Evolutionary conservation across 2,113 vertebrate species (phyloP), one percentile per base, ranked within the genome.

Genomic region (Heterotilapia buettikoferi): DNA sequence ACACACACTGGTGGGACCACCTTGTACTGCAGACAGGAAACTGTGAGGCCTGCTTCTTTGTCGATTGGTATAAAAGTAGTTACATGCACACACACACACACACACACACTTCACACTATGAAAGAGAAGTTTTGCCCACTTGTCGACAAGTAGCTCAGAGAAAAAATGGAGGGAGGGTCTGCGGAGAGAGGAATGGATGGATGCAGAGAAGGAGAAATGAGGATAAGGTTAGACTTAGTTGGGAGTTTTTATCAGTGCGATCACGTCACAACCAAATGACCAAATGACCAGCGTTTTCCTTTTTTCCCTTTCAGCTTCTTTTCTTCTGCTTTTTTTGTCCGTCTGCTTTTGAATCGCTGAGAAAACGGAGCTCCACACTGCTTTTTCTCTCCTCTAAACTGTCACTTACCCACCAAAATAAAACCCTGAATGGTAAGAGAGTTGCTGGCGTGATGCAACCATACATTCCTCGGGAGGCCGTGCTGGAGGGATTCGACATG

Each of bases 1-100:
- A 80, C 45, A 86, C 86, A 84, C 14, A 85, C 45, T 78, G 86
- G 88, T 89, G 84, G 78, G 91, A 94, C 88, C 93, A 90, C 92
- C 90, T 93, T 78, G 84, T 83, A 12, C 83, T 73, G 66, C 86
- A 88, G 92, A 94, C 93, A 95, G 94, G 94, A 95, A 95, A 91
- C 91, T 83, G 73, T 79, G 92, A 92, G 83, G 90, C 88, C 89
- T 88, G 45, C 8, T 83, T 85, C 92, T 92, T 94, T 94, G 92
- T 92, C 40, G 50, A 56, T 18, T 53, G 63, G 86, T 68, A 87
- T 88, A 89, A 85, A 90, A 91, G 88, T 92, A 81, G 86, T 16
- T 45, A 0, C 18, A 80, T 21, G 0, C 26, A 18, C 56, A 1
- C 7, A 6, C 52, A 2, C 50, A 59, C 52, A 61, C 43, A 59